Percentiles rank a stretch among this genome's conserved stretches.
Evolutionary conservation across 2,113 vertebrate genomes (phyloP).

Genomic region (Solenodon paradoxus): DNA sequence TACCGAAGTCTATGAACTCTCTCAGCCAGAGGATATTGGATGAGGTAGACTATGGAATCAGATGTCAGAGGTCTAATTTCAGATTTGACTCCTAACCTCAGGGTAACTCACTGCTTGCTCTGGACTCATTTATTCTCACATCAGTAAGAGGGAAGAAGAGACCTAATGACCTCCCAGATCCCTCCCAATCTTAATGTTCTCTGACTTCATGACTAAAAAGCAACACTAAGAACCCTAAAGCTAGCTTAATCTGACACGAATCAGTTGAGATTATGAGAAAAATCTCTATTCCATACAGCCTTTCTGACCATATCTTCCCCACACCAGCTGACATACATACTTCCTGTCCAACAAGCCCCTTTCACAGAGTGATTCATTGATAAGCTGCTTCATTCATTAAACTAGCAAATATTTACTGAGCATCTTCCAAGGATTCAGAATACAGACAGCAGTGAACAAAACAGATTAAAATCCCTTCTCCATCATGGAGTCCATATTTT

Average conservation of each 20-base stretch:
- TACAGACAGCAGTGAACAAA: neutral
- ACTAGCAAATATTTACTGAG: neutral
- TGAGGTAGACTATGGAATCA: neutral
- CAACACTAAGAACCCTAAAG: neutral
- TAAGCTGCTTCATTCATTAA: neutral
- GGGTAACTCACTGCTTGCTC: neutral
- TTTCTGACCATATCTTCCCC: neutral
- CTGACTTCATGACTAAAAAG: constrained; percentile 16
- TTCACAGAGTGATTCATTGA: neutral
- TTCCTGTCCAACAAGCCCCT: neutral
- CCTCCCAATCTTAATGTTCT: neutral
- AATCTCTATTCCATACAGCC: neutral
- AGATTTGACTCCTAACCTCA: neutral
- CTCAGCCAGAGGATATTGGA: neutral
- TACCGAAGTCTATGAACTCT: neutral
- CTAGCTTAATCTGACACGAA: neutral
- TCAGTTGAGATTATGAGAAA: neutral
- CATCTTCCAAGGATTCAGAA: neutral
- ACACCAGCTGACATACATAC: neutral
- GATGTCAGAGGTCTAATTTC: constrained; percentile 7
- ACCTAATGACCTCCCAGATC: neutral
- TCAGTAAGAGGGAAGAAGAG: neutral
- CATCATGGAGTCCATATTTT: neutral
- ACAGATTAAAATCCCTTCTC: neutral
- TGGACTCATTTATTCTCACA: neutral